Evolutionary conservation across 2,888 invertebrate species (phyloP), one percentile per base, ranked within the genome.

Genomic region (Pseudanteris insignis): DNA sequence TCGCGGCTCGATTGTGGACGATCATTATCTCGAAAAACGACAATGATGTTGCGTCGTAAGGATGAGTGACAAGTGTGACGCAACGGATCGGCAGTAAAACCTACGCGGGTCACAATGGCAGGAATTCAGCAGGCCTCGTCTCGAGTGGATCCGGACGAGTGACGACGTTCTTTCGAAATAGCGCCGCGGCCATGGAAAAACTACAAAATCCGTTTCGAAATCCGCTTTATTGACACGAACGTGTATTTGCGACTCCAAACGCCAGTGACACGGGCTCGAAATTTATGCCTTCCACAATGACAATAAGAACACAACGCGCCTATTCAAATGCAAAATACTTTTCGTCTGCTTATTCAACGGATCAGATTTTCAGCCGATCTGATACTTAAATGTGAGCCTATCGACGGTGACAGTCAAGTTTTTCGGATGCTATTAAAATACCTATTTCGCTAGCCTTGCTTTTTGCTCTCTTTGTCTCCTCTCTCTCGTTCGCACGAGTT

Each of bases 1-100:
- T 68, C 72, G 67, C 65, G 64, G 66, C 66, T 70, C 68, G 69
- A 70, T 74, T 68, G 68, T 65, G 55, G 66, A 58, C 66, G 70
- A 73, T 72, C 71, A 70, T 70, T 68, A 65, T 65, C 60, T 64
- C 36, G 34, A 57, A 60, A 53, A 65, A 66, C 54, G 67, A 70
- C 67, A 65, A 66, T 67, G 65, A 64, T 57, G 51, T 37, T 60
- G 58, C 65, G 60, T 48, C 51, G 57, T 57, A 51, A 55, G 38
- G 38, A 46, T 46, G 48, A 67, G 68, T 67, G 72, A 72, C 70
- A 70, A 70, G 68, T 65, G 65, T 75, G 73, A 76, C 70, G 76
- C 70, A 75, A 75, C 70, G 66, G 66, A 51, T 63, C 67, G 71
- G 70, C 69, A 70, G 70, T 70, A 61, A 68, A 18, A 18, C 50